Evolutionary conservation across 2,113 vertebrate genomes (phyloP).

Genomic region (Apus apus): DNA sequence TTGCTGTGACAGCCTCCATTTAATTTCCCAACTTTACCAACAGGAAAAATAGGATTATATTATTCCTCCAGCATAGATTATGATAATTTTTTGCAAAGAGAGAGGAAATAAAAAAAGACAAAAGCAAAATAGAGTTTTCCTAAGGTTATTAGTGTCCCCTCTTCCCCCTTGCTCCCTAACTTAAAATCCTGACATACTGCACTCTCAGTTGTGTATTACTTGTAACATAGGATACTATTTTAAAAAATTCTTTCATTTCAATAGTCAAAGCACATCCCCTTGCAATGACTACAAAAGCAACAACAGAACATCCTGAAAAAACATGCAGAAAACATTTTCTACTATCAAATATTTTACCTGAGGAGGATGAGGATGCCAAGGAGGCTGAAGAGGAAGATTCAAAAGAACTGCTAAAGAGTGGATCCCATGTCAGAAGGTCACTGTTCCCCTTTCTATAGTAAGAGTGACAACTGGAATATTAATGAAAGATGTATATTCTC

Average conservation of each 20-base stretch:
- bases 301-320: not conserved
- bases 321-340: not conserved
- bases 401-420: conserved; percentile 79
- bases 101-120: not conserved
- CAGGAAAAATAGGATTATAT: not conserved
- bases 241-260: not conserved
- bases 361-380: conserved; percentile 67
- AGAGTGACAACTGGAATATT: conserved; percentile 2
- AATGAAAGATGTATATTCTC: not conserved
- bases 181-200: not conserved
- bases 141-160: not conserved
- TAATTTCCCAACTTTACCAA: not conserved
- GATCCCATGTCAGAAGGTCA: conserved; percentile 90
- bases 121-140: not conserved
- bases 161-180: not conserved
- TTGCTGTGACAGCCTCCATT: not conserved
- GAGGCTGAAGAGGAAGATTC: conserved; percentile 76
- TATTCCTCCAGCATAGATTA: not conserved
- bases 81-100: not conserved
- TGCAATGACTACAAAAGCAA: not conserved
- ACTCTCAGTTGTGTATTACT: not conserved
- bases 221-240: not conserved
- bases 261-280: not conserved
- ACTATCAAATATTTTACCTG: conserved; percentile 75
- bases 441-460: conserved; percentile 80